Evolutionary conservation across 2,888 invertebrate species (phyloP).

Genomic region (Lottia gigantea): DNA sequence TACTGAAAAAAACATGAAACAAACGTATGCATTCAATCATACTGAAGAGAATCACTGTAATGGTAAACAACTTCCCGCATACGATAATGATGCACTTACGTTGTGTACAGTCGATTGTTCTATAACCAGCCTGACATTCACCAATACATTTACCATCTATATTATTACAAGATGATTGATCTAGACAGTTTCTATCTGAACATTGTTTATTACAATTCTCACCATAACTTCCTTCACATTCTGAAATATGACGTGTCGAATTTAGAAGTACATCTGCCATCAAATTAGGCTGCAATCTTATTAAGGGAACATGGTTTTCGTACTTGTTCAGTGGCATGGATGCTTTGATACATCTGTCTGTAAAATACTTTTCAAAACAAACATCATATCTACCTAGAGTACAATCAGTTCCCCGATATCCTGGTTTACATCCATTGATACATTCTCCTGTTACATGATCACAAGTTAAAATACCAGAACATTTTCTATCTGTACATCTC

Average conservation of each 20-base stretch:
- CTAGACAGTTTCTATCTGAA: not conserved
- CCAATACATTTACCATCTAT: not conserved
- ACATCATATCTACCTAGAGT: not conserved
- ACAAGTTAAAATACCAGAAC: not conserved
- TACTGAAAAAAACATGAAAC: too few relatives aligned
- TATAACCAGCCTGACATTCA: not conserved
- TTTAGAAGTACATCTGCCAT: too few relatives aligned
- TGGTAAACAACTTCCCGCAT: too few relatives aligned
- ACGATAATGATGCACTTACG: not conserved
- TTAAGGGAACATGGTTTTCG: too few relatives aligned
- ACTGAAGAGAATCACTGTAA: too few relatives aligned
- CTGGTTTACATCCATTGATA: not conserved
- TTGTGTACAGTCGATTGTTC: not conserved
- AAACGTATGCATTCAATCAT: too few relatives aligned
- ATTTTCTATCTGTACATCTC: not conserved
- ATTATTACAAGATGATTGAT: not conserved
- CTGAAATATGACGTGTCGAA: too few relatives aligned
- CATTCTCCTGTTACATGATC: not conserved
- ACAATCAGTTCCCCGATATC: not conserved
- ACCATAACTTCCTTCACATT: not conserved
- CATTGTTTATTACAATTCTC: not conserved
- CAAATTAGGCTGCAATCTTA: too few relatives aligned
- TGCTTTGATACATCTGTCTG: too few relatives aligned
- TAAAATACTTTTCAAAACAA: not conserved
- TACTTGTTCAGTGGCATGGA: too few relatives aligned